Conservation (phyloP, 2,888 invertebrate genomes). For the Epinotia nisella region DNA sequence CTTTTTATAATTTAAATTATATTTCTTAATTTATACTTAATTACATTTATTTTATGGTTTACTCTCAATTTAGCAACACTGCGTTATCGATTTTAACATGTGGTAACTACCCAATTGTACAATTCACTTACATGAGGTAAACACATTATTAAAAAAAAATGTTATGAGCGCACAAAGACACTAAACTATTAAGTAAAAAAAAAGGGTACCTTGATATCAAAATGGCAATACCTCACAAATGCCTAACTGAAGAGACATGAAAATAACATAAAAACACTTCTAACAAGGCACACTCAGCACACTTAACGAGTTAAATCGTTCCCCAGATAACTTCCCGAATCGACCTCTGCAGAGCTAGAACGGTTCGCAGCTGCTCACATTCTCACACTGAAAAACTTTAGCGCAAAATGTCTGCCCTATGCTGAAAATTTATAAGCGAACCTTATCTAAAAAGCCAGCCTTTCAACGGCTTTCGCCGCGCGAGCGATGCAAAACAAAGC, state of each 20-base stretch:
- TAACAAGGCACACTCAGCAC: constrained; percentile 47
- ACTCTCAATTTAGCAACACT: too few species aligned
- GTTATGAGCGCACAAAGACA: too few species aligned
- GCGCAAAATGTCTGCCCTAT: constrained; percentile 71
- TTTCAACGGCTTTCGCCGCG: constrained; percentile 77
- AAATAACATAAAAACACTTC: constrained; percentile 12
- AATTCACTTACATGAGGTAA: too few species aligned
- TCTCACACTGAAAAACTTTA: constrained; percentile 77
- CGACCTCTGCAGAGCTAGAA: constrained; percentile 69
- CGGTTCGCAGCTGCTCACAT: constrained; percentile 72
- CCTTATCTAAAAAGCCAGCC: constrained; percentile 83
- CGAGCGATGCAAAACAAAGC: constrained; percentile 83
- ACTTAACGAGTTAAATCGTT: constrained; percentile 63
- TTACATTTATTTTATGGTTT: too few species aligned
- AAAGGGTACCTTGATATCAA: too few species aligned
- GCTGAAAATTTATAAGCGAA: constrained; percentile 79
- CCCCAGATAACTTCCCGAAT: constrained; percentile 63
- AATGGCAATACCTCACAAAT: background rate
- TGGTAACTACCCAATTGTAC: too few species aligned
- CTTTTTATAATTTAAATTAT: too few species aligned
- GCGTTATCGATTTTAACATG: too few species aligned
- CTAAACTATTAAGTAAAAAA: too few species aligned
- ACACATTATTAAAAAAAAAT: too few species aligned
- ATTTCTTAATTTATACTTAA: too few species aligned
- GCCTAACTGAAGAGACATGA: background rate